phyloP scores from a whole-genome alignment of 2,888 invertebrate species.

The Leucoptera coffeella region DNA sequence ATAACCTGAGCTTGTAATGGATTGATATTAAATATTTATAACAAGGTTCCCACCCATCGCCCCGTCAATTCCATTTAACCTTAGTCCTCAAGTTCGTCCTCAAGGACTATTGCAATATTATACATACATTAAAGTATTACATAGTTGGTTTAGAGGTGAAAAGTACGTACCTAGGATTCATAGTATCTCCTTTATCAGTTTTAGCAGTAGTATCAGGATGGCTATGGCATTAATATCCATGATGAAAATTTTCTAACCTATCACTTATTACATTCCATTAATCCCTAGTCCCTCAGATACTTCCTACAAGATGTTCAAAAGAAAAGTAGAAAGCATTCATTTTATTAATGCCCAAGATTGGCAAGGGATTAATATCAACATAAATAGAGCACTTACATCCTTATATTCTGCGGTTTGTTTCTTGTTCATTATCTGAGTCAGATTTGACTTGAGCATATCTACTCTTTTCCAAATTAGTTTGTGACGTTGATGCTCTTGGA shows the following conservation, averaged over 20 bases:
- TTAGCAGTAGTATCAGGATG: background rate
- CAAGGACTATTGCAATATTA: background rate
- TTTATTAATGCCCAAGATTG: too few species aligned
- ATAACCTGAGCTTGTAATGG: background rate
- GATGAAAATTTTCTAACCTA: too few species aligned
- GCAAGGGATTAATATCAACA: too few species aligned
- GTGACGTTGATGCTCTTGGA: slow-evolving; percentile 9
- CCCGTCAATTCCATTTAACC: too few species aligned
- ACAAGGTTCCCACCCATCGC: too few species aligned
- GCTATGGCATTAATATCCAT: too few species aligned
- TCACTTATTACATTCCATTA: too few species aligned
- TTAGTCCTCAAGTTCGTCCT: too few species aligned
- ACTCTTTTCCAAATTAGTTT: slow-evolving; percentile 3
- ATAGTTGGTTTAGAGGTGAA: background rate
- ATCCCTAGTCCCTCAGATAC: too few species aligned
- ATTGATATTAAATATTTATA: too few species aligned
- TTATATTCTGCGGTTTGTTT: background rate
- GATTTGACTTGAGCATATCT: background rate
- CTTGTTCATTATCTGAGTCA: background rate
- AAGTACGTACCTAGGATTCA: background rate
- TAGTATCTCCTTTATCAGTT: background rate
- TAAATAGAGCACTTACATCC: background rate
- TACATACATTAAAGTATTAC: background rate
- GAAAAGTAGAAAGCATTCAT: too few species aligned
- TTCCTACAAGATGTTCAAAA: too few species aligned